Evolutionary conservation across 2,113 vertebrate genomes (phyloP), one percentile per base, ranked within the genome.

Genomic region (Colius striatus): DNA sequence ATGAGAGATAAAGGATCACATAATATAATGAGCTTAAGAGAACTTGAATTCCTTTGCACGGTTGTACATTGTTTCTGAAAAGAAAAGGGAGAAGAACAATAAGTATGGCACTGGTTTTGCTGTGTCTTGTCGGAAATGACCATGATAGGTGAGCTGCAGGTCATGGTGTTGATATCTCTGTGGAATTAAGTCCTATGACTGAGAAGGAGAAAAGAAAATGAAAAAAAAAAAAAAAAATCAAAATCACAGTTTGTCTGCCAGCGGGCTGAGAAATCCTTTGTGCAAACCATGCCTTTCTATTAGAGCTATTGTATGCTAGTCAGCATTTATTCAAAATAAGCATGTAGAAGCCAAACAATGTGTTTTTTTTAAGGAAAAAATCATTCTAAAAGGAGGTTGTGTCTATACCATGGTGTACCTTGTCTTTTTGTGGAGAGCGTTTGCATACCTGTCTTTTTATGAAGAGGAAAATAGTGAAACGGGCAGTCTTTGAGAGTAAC

Each of bases 1-100:
- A 66, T 66, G 67, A 87, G 82, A 91, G 67, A 85, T 45, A 92
- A 90, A 92, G 63, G 58, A 70, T 85, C 81, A 34, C 68, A 73
- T 30, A 47, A 10, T 85, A 38, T 47, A 63, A 73, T 2, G 6
- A 73, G 50, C 63, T 73, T 79, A 53, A 77, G 61, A 76, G 54
- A 82, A 27, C 34, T 62, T 70, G 9, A 89, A 70, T 91, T 91
- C 27, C 43, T 94, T 75, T 78, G 74, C 41, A 16, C 26, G 43
- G 27, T 47, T 87, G 32, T 55, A 34, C 32, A 1, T 63, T 65
- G 81, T 23, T 87, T 73, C 70, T 76, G 70, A 45, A 81, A 47
- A 90, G 36, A 32, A 86, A 60, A 50, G 30, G 21, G 16, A 63
- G 60, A 79, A 66, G 43, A 90, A 17, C 7, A 6, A 16, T 38